Evolutionary conservation across 2,113 vertebrate genomes (phyloP).

Genomic region (Myiopsitta monachus): DNA sequence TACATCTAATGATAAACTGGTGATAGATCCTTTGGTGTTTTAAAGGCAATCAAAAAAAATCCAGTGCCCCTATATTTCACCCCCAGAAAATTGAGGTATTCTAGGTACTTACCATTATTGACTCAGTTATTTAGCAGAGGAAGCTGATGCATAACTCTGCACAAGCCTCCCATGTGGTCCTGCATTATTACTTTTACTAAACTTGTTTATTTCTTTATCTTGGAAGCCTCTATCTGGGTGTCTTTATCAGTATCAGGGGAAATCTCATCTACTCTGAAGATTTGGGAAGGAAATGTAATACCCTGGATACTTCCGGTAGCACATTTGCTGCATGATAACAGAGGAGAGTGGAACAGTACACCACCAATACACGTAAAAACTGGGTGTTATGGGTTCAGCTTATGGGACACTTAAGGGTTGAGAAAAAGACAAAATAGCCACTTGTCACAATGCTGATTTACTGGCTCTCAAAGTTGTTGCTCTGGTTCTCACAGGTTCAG

Average conservation of each 20-base stretch:
- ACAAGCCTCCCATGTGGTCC: neutral
- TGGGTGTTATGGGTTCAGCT: too few species aligned
- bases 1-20: neutral
- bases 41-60: neutral
- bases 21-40: neutral
- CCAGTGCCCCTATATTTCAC: neutral
- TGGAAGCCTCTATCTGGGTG: neutral
- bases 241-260: neutral
- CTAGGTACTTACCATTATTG: neutral
- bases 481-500: too few species aligned
- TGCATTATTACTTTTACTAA: neutral
- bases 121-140: neutral
- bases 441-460: too few species aligned
- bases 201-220: neutral
- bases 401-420: too few species aligned
- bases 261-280: neutral
- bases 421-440: too few species aligned
- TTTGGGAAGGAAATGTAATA: neutral
- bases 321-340: neutral
- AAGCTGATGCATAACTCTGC: neutral
- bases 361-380: neutral
- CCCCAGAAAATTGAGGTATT: neutral
- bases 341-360: neutral
- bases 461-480: too few species aligned
- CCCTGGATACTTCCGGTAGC: neutral